These are phyloP conservation scores for Paralichthys olivaceus DNA, from an alignment of 2,113 vertebrate species.

Conservation along the genomic window DNA sequence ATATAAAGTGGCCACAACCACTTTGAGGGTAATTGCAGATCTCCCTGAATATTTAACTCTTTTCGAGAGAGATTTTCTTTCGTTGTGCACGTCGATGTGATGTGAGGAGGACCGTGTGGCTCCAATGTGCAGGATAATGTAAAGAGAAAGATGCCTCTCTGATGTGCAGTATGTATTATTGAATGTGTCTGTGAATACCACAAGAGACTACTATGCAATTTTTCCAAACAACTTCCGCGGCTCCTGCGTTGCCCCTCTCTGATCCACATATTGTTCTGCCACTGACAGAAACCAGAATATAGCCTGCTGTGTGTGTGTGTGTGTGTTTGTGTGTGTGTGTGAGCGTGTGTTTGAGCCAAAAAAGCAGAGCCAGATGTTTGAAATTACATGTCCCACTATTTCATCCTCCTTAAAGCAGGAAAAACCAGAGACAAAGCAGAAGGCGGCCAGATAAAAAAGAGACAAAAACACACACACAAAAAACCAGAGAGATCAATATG, in stretches of 20 bases:
- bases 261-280: slow-evolving; percentile 65
- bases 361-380: slow-evolving; percentile 72
- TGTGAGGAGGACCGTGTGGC: background rate
- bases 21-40: slow-evolving; percentile 10
- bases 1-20: slow-evolving; percentile 9
- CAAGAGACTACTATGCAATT: slow-evolving; percentile 56
- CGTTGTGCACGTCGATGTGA: background rate
- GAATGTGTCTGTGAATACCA: slow-evolving; percentile 15
- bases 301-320: slow-evolving; percentile 16
- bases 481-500: background rate
- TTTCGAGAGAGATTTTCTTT: slow-evolving; percentile 1
- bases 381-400: slow-evolving; percentile 65
- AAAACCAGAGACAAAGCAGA: slow-evolving; percentile 48
- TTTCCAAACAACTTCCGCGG: slow-evolving; percentile 55
- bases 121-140: slow-evolving; percentile 1
- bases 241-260: slow-evolving; percentile 49
- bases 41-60: background rate
- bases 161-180: slow-evolving; percentile 6
- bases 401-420: slow-evolving; percentile 37
- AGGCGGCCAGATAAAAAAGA: background rate
- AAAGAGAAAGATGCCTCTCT: slow-evolving; percentile 6
- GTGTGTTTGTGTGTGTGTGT: slow-evolving; percentile 1
- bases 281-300: slow-evolving; percentile 68
- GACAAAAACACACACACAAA: background rate
- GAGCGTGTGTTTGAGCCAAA: slow-evolving; percentile 32